These are phyloP conservation scores for Drosophila sturtevanti DNA, from an alignment of 1,140 invertebrate genomes.

Conservation along the genomic window DNA sequence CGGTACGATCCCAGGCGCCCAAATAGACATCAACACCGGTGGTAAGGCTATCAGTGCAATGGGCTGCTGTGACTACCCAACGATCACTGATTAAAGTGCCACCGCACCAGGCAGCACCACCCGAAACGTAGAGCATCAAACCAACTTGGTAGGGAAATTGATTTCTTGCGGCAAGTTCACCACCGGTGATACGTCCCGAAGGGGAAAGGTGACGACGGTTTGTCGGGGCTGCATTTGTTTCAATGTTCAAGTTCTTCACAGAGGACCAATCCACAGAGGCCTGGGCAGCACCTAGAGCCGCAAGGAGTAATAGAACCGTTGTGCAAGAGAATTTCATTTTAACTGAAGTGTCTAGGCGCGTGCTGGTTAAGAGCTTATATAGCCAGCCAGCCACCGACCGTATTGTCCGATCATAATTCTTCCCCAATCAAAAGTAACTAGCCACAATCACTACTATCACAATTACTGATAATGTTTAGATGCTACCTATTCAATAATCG, in stretches of 20 bases:
- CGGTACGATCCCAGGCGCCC: conserved; percentile 60
- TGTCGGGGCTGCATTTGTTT: conserved; percentile 28
- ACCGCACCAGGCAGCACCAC: conserved; percentile 83
- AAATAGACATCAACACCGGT: conserved; percentile 70
- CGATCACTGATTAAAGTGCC: conserved; percentile 84
- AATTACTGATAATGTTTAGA: conserved; percentile 1
- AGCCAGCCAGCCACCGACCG: neutral
- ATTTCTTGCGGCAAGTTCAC: conserved; percentile 66
- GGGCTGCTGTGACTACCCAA: conserved; percentile 86
- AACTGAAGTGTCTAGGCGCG: conserved; percentile 25
- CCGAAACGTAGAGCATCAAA: conserved; percentile 73
- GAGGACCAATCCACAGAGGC: conserved; percentile 41
- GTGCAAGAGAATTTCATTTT: conserved; percentile 47
- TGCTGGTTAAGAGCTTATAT: neutral
- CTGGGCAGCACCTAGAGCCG: conserved; percentile 29
- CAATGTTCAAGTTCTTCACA: conserved; percentile 47
- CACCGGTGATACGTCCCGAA: conserved; percentile 65
- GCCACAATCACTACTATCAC: conserved; percentile 2
- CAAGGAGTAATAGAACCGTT: conserved; percentile 29
- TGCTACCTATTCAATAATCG: neutral
- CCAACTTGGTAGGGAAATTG: conserved; percentile 84
- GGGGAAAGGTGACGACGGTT: conserved; percentile 7
- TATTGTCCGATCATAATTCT: conserved; percentile 1
- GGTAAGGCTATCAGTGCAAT: conserved; percentile 84
- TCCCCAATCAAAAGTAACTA: neutral